Evolutionary conservation across 2,888 invertebrate genomes (phyloP).

Genomic region (Folsomia candida): DNA sequence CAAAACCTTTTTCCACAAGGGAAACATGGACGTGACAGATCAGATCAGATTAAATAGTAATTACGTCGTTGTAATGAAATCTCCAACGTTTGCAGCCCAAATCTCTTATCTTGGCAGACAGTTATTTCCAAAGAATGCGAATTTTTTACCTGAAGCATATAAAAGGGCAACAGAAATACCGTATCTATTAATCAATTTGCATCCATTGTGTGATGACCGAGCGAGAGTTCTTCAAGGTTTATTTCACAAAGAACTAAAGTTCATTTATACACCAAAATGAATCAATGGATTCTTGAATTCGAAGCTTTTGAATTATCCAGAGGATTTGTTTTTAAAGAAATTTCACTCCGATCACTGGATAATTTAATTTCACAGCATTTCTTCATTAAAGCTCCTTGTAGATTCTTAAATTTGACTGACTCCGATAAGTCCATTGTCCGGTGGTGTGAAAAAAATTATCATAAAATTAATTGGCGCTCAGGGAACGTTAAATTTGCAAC

Average conservation of each 20-base stretch:
- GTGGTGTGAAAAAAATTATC: not conserved
- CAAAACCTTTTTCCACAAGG: conserved; percentile 21
- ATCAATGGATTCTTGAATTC: conserved; percentile 1
- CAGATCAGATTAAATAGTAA: conserved; percentile 10
- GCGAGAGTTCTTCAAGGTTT: not conserved
- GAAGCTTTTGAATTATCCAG: not conserved
- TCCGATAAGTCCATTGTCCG: too few species aligned
- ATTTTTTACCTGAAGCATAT: too few species aligned
- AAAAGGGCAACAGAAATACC: not conserved
- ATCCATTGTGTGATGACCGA: conserved; percentile 6
- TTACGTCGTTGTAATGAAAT: conserved; percentile 1
- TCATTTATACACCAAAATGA: not conserved
- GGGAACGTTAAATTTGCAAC: too few species aligned
- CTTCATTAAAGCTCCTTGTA: not conserved
- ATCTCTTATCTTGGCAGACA: not conserved
- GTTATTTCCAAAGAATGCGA: not conserved
- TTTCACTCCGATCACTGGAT: not conserved
- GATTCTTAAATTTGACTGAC: not conserved
- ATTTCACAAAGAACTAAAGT: not conserved
- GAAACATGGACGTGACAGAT: conserved; percentile 20
- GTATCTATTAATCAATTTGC: conserved; percentile 14
- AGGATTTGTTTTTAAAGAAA: conserved; percentile 2
- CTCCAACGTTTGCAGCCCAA: conserved; percentile 3
- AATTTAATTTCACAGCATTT: not conserved
- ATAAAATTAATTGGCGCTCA: conserved; percentile 1